phyloP scores from a whole-genome alignment of 2,888 invertebrate species.

The Tricholauxania praeusta region DNA sequence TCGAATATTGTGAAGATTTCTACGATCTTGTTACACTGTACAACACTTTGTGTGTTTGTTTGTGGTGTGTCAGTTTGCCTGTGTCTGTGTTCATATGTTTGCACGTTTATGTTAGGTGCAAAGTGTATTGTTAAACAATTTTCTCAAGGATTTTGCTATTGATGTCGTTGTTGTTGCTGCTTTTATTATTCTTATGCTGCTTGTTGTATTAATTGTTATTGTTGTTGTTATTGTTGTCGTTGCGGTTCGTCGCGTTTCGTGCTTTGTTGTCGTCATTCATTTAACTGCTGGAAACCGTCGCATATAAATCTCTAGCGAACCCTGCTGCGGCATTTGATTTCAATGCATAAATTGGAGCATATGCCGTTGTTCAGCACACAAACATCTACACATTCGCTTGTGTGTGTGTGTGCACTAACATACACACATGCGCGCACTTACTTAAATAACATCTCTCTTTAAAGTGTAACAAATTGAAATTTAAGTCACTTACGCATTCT shows the following conservation, averaged over 20 bases:
- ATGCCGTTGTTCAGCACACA: background rate
- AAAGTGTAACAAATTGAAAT: background rate
- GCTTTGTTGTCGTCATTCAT: constrained; percentile 27
- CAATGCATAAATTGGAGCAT: background rate
- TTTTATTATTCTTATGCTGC: background rate
- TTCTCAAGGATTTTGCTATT: constrained; percentile 26
- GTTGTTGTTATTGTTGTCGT: background rate
- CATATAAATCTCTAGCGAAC: constrained; percentile 16
- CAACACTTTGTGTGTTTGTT: too few species aligned
- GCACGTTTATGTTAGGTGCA: background rate
- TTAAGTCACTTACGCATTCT: background rate
- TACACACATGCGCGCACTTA: background rate
- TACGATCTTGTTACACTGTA: too few species aligned
- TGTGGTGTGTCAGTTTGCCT: background rate
- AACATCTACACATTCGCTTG: background rate
- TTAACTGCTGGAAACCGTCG: constrained; percentile 11
- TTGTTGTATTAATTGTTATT: background rate
- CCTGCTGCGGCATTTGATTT: background rate
- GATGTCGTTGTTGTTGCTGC: background rate
- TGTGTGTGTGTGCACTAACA: background rate
- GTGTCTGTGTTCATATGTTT: background rate
- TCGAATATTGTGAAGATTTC: too few species aligned
- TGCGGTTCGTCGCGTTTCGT: constrained; percentile 3
- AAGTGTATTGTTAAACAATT: constrained; percentile 23
- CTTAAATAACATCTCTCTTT: background rate